Percentiles rank a stretch among this genome's conserved stretches.
These are phyloP conservation scores for Pelecanus crispus DNA, from an alignment of 2,113 vertebrate species.

Conservation along the genomic window DNA sequence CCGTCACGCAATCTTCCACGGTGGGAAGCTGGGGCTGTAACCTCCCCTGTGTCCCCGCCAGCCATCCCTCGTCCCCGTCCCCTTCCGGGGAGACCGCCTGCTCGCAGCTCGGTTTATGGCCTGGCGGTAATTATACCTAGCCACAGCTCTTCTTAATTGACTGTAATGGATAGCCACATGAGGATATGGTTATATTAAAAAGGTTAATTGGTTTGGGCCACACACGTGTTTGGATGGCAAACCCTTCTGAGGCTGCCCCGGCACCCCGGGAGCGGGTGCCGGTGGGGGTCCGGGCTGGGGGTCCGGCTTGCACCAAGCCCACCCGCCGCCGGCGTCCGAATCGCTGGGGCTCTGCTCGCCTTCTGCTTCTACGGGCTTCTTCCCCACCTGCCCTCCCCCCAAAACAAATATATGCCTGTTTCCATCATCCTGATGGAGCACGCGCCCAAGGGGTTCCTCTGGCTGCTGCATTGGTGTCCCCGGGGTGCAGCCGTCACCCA, in stretches of 20 bases:
- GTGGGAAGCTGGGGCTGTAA: neutral
- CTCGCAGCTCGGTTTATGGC: neutral
- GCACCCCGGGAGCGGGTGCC: neutral
- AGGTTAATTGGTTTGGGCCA: neutral
- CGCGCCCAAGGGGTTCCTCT: neutral
- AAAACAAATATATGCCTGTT: neutral
- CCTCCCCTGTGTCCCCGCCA: neutral
- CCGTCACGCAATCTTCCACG: accelerated
- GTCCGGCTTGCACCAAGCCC: neutral
- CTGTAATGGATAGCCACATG: neutral
- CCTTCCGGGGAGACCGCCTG: neutral
- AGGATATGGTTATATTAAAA: neutral
- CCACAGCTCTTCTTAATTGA: neutral
- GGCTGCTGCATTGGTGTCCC: neutral
- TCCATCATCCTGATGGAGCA: neutral
- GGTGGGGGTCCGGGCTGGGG: accelerated
- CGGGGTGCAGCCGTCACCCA: neutral
- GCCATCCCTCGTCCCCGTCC: neutral
- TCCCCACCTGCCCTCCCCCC: neutral
- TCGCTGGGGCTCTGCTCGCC: neutral
- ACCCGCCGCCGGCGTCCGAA: neutral
- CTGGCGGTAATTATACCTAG: neutral
- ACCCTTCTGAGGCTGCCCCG: neutral
- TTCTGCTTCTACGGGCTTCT: neutral
- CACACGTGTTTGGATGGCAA: accelerated